Base-by-base conservation (phyloP, 2,113 vertebrate genomes). In the Sisor rabdophorus region DNA sequence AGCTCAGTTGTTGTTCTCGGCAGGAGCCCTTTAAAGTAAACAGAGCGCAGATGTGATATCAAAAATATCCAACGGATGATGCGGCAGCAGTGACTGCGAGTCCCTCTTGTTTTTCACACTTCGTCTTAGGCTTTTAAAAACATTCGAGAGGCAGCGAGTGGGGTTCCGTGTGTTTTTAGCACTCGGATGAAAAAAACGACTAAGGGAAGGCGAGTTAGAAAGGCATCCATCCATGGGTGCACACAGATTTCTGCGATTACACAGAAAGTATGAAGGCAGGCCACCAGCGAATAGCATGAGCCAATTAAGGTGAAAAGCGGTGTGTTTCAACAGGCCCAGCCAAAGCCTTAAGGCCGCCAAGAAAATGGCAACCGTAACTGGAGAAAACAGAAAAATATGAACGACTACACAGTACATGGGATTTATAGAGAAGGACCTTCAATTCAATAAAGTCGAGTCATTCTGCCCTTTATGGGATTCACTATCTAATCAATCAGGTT, bases 301-400 rank as follows among this genome's bases (percentile, higher is more conserved):
- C 87, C 88, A 90, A 90, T 91, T 89, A 89, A 81, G 74, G 77
- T 68, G 82, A 83, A 85, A 71, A 81, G 60, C 79, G 71, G 81
- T 78, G 82, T 81, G 85, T 74, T 82, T 87, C 85, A 79, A 85
- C 86, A 84, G 71, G 77, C 75, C 81, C 52, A 1, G 73, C 79
- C 73, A 82, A 74, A 67, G 79, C 54, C 72, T 76, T 73, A 76
- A 68, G 74, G 56, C 63, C 81, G 70, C 78, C 81, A 40, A 73
- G 36, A 75, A 68, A 67, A 73, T 59, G 81, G 48, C 63, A 68
- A 47, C 53, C 11, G 17, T 68, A 76, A 67, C 67, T 76, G 63
- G 36, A 55, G 19, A 65, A 28, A 48, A 20, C 2, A 20, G 9
- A 36, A 36, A 44, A 50, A 44, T 22, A 30, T 5, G 10, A 28